A percentile compares a stretch with the other conserved stretches of the same genome.
Conservation (phyloP, 2,888 invertebrate genomes). For the Drosophila colorata region DNA sequence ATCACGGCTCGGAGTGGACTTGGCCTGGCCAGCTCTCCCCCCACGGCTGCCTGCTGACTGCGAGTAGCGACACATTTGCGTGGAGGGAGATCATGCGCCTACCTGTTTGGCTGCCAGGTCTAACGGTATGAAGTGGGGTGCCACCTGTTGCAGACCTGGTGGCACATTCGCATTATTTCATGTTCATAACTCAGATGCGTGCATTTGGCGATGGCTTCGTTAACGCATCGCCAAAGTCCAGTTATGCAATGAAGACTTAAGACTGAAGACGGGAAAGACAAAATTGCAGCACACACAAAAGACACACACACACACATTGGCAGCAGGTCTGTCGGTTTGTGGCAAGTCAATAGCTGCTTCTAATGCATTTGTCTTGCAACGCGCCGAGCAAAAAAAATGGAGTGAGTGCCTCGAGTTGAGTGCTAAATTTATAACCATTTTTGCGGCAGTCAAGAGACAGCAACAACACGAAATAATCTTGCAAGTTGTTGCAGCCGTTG, state of each 20-base stretch:
- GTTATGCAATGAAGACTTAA: slow-evolving; percentile 73
- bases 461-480: slow-evolving; percentile 36
- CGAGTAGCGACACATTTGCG: slow-evolving; percentile 56
- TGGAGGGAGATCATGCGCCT: slow-evolving; percentile 23
- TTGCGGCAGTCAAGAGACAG: slow-evolving; percentile 44
- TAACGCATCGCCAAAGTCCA: slow-evolving; percentile 79
- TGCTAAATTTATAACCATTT: slow-evolving; percentile 74
- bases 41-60: slow-evolving; percentile 13
- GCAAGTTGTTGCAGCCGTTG: slow-evolving; percentile 44
- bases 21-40: slow-evolving; percentile 36
- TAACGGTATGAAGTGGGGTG: slow-evolving; percentile 59
- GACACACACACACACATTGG: slow-evolving; percentile 7
- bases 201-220: slow-evolving; percentile 67
- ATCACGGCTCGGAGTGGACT: slow-evolving; percentile 48
- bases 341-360: slow-evolving; percentile 63
- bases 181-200: slow-evolving; percentile 80
- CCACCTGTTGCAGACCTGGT: slow-evolving; percentile 70
- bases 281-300: slow-evolving; percentile 47
- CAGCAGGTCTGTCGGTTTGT: slow-evolving; percentile 17
- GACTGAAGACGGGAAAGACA: slow-evolving; percentile 17
- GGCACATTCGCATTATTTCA: slow-evolving; percentile 71
- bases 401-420: slow-evolving; percentile 59
- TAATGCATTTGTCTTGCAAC: slow-evolving; percentile 72
- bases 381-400: slow-evolving; percentile 55
- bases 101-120: slow-evolving; percentile 53